Percentiles rank a stretch among this genome's conserved stretches.
Conservation (phyloP, 2,888 invertebrate genomes). For the Trissolcus brochymenae region DNA sequence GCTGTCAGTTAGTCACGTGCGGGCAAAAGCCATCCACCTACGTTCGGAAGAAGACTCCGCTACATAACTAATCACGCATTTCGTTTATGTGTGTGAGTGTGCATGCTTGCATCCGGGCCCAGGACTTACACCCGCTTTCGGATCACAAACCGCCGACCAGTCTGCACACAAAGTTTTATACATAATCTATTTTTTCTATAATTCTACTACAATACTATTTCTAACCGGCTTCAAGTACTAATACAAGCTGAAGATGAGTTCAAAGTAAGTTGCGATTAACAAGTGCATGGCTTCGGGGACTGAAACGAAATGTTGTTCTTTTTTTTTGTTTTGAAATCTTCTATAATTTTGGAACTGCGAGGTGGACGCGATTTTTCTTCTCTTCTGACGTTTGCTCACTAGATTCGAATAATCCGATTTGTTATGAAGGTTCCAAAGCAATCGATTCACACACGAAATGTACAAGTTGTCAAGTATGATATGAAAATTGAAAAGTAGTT, state of each 20-base stretch:
- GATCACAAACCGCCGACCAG: not conserved
- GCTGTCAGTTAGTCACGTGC: slow-evolving; percentile 8
- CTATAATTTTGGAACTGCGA: not conserved
- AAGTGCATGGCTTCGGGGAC: slow-evolving; percentile 2
- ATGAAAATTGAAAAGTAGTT: too few relatives aligned
- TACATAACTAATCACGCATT: not conserved
- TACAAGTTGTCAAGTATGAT: too few relatives aligned
- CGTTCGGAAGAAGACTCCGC: not conserved
- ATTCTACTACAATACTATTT: not conserved
- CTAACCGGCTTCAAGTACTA: slow-evolving; percentile 21
- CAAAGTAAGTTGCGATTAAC: slow-evolving; percentile 28
- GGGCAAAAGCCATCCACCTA: not conserved
- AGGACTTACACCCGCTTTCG: not conserved
- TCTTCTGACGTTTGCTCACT: not conserved
- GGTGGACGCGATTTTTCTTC: not conserved
- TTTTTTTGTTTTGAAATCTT: not conserved
- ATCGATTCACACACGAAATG: too few relatives aligned
- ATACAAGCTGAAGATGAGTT: slow-evolving; percentile 25
- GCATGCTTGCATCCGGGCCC: slow-evolving; percentile 16
- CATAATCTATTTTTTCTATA: not conserved
- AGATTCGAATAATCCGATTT: too few relatives aligned
- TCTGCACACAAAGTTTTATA: slow-evolving; percentile 5
- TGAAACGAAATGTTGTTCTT: not conserved
- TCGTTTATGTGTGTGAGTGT: slow-evolving; percentile 17
- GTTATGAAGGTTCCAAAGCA: too few relatives aligned